Conservation (phyloP, 2,888 invertebrate genomes). For the Agapostemon virescens region DNA sequence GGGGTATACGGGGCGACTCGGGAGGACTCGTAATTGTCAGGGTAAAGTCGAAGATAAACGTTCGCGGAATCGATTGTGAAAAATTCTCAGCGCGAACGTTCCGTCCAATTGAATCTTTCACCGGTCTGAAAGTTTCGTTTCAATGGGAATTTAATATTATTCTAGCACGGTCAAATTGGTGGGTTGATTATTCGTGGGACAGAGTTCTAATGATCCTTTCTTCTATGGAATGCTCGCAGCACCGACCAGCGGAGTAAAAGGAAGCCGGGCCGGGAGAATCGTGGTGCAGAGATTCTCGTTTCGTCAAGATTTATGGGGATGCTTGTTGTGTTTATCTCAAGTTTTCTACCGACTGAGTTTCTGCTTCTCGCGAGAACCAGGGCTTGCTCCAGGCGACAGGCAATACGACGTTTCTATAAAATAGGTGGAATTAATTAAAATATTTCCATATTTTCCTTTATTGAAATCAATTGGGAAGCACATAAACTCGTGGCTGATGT, state of each 20-base stretch:
- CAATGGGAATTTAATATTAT: constrained; percentile 11
- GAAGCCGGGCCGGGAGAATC: constrained; percentile 39
- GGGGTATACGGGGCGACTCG: not conserved
- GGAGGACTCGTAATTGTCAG: not conserved
- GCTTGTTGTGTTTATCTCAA: constrained; percentile 60
- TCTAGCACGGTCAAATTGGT: constrained; percentile 39
- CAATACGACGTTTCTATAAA: too few relatives aligned
- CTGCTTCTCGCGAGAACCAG: not conserved
- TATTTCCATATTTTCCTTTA: too few relatives aligned
- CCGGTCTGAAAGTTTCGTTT: constrained; percentile 12
- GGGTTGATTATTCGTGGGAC: constrained; percentile 51
- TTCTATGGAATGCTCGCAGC: constrained; percentile 51
- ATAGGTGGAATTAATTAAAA: too few relatives aligned
- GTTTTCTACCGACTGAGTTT: constrained; percentile 33
- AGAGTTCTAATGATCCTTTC: constrained; percentile 65
- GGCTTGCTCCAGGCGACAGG: too few relatives aligned
- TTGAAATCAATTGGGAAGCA: too few relatives aligned
- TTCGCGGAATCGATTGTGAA: not conserved
- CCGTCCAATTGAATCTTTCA: constrained; percentile 3
- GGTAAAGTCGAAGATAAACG: not conserved
- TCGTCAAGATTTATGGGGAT: constrained; percentile 65
- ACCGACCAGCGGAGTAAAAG: constrained; percentile 55
- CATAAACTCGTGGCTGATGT: too few relatives aligned
- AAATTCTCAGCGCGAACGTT: not conserved
- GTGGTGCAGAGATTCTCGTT: constrained; percentile 60